Percentiles rank a stretch among this genome's conserved stretches.
These are phyloP conservation scores for Fragum whitleyi DNA, from an alignment of 2,888 invertebrate species.

Conservation along the genomic window DNA sequence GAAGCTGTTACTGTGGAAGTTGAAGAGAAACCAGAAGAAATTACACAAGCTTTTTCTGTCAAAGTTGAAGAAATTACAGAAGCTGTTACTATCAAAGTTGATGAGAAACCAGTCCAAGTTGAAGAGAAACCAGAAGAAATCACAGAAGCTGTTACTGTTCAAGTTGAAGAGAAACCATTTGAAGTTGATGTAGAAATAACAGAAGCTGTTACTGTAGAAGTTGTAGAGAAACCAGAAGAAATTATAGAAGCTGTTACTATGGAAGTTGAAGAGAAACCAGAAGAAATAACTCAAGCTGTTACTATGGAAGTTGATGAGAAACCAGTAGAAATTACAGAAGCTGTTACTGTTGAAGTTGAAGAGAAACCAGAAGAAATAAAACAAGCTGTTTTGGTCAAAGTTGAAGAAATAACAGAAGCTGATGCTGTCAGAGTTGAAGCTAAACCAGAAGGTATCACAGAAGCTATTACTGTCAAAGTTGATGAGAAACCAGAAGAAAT, in stretches of 20 bases:
- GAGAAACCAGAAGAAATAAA: conserved; percentile 18
- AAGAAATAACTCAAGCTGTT: conserved; percentile 8
- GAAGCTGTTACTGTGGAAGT: conserved; percentile 9
- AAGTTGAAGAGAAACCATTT: conserved; percentile 20
- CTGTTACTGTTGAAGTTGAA: conserved; percentile 29
- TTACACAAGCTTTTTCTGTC: conserved; percentile 30
- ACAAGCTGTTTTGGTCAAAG: conserved; percentile 28
- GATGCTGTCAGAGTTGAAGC: conserved; percentile 18
- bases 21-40: conserved; percentile 21
- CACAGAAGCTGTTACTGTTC: not conserved
- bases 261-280: conserved; percentile 23
- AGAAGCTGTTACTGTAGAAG: conserved; percentile 35
- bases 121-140: not conserved
- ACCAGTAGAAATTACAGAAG: conserved; percentile 9
- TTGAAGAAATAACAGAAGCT: not conserved
- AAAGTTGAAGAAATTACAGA: conserved; percentile 6
- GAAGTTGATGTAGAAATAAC: conserved; percentile 6
- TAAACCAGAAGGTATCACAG: not conserved
- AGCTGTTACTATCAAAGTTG: conserved; percentile 19
- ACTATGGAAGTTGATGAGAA: conserved; percentile 26
- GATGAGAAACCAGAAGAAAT: no score
- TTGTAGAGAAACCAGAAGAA: conserved; percentile 25
- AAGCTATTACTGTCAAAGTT: no score
- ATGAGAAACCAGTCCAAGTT: not conserved
- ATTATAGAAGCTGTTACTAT: not conserved